Evolutionary conservation across 2,888 invertebrate genomes (phyloP), one percentile per base, ranked within the genome.

Genomic region (Drosophila sordidula): DNA sequence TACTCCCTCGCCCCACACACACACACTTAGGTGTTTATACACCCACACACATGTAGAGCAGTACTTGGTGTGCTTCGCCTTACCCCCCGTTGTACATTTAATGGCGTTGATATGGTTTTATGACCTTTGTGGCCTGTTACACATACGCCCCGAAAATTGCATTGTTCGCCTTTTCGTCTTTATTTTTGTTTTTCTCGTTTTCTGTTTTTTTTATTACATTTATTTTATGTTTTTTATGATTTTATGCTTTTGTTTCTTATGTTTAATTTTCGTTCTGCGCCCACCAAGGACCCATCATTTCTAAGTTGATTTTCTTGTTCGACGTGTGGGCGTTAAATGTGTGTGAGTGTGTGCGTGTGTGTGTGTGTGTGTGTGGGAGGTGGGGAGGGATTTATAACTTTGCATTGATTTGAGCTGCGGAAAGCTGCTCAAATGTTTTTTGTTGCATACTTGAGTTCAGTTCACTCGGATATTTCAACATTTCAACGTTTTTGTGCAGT

Each of bases 71-170:
- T 55, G 42, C 29, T 47, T 49, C 22, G 41, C 50, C 66, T 69
- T 70, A 65, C 77, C 80, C 82, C 80, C 73, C 87, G 86, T 71
- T 86, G 86, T 87, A 84, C 79, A 81, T 85, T 83, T 90, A 90
- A 90, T 90, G 89, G 81, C 90, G 87, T 90, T 90, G 89, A 90
- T 90, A 89, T 90, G 90, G 88, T 90, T 90, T 90, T 90, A 90
- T 89, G 90, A 90, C 90, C 90, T 88, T 77, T 90, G 90, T 78
- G 90, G 89, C 84, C 80, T 88, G 83, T 88, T 89, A 79, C 89
- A 90, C 89, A 87, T 74, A 83, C 85, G 87, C 88, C 85, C 83
- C 78, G 77, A 89, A 79, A 86, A 85, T 86, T 83, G 84, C 81
- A 80, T 76, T 89, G 86, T 87, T 87, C 69, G 87, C 85, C 73